phyloP scores from a whole-genome alignment of 1,140 invertebrate species.

The Ridgeia piscesae region DNA sequence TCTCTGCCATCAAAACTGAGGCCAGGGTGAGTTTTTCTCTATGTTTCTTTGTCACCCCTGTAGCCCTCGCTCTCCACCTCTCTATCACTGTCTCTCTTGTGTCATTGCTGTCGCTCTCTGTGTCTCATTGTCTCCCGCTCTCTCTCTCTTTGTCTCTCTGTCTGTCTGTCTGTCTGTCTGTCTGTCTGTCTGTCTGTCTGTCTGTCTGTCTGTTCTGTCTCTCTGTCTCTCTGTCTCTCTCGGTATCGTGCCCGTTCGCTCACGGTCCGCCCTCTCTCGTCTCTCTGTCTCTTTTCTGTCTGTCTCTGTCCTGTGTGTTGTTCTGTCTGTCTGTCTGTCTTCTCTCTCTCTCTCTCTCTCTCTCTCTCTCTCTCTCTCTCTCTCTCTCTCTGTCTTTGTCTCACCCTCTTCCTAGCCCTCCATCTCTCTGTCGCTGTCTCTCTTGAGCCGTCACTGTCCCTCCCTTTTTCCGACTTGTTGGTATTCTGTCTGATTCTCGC shows the following conservation, averaged over 20 bases:
- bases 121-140: not conserved
- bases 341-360: no score
- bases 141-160: not conserved
- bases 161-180: not conserved
- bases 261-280: not conserved
- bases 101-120: not conserved
- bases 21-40: not conserved
- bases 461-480: no score
- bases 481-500: no score
- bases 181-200: not conserved
- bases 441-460: not conserved
- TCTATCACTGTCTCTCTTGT: not conserved
- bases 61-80: no score
- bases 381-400: no score
- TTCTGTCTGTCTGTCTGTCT: not conserved
- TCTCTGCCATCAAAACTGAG: not conserved
- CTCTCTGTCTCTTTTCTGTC: constrained; percentile 9
- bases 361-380: not conserved
- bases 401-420: no score
- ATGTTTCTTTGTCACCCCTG: no score
- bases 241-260: constrained; percentile 9
- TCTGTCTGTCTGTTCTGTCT: not conserved
- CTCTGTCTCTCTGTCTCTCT: constrained; percentile 9
- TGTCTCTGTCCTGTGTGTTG: not conserved
- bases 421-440: not conserved